Evolutionary conservation across 2,113 vertebrate genomes (phyloP), one percentile per base, ranked within the genome.

Genomic region (Dasyurus viverrinus): DNA sequence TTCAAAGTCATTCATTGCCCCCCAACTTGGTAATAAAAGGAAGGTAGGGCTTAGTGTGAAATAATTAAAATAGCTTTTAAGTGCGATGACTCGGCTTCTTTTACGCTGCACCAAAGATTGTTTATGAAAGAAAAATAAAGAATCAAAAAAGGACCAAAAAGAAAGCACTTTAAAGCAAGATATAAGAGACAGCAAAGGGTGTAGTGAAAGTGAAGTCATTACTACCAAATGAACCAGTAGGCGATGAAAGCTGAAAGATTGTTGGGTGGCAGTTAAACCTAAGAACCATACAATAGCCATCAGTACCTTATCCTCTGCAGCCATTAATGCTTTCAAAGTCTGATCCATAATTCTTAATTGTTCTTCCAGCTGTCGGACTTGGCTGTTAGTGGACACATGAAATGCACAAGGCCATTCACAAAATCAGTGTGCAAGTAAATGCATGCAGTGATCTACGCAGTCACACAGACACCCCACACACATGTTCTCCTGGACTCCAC

Each of bases 301-400:
- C 97, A 99, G 99, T 99, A 99, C 99, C 99, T 99, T 99, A 98
- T 98, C 98, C 97, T 99, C 98, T 94, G 99, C 98, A 98, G 99
- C 99, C 98, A 98, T 98, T 99, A 99, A 99, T 98, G 99, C 99
- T 99, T 99, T 99, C 99, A 99, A 98, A 99, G 98, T 99, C 98
- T 99, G 99, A 99, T 99, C 99, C 99, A 99, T 98, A 99, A 99
- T 98, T 98, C 99, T 99, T 98, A 99, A 99, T 98, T 99, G 99
- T 95, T 99, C 99, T 97, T 99, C 99, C 98, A 98, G 97, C 99
- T 98, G 99, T 97, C 99, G 99, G 97, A 98, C 98, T 97, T 98
- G 98, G 99, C 99, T 99, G 99, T 99, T 99, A 99, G 99, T 99
- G 99, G 98, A 98, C 98, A 99, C 98, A 99, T 98, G 98, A 98